Base-by-base conservation (phyloP, 2,888 invertebrate species). In the Melitaea athalia region DNA sequence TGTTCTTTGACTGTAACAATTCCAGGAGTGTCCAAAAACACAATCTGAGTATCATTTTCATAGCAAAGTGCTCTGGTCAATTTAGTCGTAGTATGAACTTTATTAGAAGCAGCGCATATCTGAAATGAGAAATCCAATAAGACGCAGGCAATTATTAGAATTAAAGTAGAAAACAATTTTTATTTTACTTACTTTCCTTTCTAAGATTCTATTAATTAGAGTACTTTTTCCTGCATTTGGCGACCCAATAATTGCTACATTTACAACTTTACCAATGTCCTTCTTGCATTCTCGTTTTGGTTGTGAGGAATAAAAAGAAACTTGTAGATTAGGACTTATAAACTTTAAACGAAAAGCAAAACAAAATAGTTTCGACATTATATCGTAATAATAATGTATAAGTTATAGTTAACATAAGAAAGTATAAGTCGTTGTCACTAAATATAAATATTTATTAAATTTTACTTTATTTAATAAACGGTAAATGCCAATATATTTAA, bases 191-290 rank as follows among this genome's bases (percentile, higher is more conserved):
- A 97, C 97, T 86, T 95, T 95, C 85, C 96, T 94, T 72, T 96
- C 95, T 64, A 97, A 94, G 33, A 99, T 93, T 79, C 94, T 94
- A 88, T 99, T 99, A 43, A 98, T 96, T 43, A 99, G 93, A 0
- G 99, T 98, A 82, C 99, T 99, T 87, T 99, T 99, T 42, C 99
- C 99, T 62, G 96, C 96, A 94, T 99, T 99, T 5, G 99, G 99
- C 14, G 96, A 93, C 3, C 99, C 99, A 75, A 99, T 95, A 31
- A 99, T 95, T 8, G 98, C 97, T 38, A 98, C 95, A 87, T 95
- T 95, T 8, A 95, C 87, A n/a, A 94, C 82, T 88, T 88, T 92
- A 12, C 80, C 82, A 6, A 79, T 17, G 60, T 77, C 78, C 67
- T 78, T 84, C 68, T 79, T 77, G 62, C 69, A 77, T 24, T 76